Percentiles rank a stretch among this genome's conserved stretches.
These are phyloP conservation scores for Tetragnatha montana DNA, from an alignment of 2,888 invertebrate genomes.

Conservation along the genomic window DNA sequence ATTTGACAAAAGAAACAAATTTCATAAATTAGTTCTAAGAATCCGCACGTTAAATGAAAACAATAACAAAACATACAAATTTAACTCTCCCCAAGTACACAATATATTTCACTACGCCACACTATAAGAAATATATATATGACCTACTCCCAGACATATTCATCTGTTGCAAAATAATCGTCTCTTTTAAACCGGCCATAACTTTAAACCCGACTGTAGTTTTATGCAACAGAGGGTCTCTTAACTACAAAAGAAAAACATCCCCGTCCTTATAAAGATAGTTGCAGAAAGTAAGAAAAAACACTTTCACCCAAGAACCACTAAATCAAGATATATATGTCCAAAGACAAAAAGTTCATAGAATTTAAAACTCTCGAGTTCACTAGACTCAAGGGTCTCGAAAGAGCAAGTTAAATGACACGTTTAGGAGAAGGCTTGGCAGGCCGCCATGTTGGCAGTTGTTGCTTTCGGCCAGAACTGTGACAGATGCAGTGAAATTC, in stretches of 20 bases:
- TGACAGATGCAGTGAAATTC: constrained; percentile 42
- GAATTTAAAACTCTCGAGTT: not conserved
- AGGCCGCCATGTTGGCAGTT: constrained; percentile 16
- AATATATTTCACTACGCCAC: no score
- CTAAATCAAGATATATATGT: not conserved
- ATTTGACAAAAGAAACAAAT: no score
- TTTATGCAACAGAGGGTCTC: not conserved
- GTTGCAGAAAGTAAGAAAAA: not conserved
- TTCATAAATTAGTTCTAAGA: no score
- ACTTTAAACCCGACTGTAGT: not conserved
- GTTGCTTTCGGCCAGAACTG: not conserved
- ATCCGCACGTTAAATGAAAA: no score
- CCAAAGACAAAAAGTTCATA: not conserved
- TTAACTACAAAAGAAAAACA: not conserved
- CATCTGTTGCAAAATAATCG: not conserved
- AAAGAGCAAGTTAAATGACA: constrained; percentile 10
- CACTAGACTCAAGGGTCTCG: not conserved
- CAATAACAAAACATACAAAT: no score
- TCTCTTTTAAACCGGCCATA: not conserved
- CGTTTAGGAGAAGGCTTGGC: constrained; percentile 20
- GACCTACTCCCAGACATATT: not conserved
- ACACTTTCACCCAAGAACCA: not conserved
- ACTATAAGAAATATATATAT: not conserved
- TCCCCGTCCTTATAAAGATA: not conserved
- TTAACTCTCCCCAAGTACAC: no score